Percentiles rank a stretch among this genome's conserved stretches.
phyloP scores from a whole-genome alignment of 2,113 vertebrate species.

The Cairina moschata region DNA sequence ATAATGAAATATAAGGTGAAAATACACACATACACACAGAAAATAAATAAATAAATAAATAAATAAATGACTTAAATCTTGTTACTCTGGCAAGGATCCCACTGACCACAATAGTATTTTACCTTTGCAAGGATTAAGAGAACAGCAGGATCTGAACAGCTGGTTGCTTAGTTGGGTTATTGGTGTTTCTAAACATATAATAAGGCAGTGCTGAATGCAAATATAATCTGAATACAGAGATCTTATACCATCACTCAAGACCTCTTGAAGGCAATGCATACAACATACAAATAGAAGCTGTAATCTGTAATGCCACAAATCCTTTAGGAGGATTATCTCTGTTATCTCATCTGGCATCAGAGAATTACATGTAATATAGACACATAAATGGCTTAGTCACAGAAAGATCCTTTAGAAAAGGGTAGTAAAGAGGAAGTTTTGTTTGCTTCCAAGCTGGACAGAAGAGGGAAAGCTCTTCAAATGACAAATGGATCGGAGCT shows the following conservation, averaged over 20 bases:
- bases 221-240: constrained; percentile 26
- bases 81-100: background rate
- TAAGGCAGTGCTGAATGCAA: background rate
- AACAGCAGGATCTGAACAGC: constrained; percentile 24
- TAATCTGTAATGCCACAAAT: constrained; percentile 51
- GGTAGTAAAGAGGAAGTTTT: background rate
- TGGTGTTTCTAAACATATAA: constrained; percentile 4
- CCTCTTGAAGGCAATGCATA: constrained; percentile 33
- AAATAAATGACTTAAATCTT: background rate
- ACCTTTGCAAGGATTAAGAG: background rate
- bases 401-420: constrained; percentile 9
- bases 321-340: constrained; percentile 63
- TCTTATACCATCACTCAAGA: constrained; percentile 17
- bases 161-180: background rate
- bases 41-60: background rate
- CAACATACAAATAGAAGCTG: background rate
- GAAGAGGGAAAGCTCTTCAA: background rate
- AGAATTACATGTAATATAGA: constrained; percentile 62
- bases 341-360: constrained; percentile 58
- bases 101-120: background rate
- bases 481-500: background rate
- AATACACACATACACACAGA: background rate
- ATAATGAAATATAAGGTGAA: background rate
- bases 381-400: constrained; percentile 46
- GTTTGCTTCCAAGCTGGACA: background rate